Evolutionary conservation across 2,888 invertebrate species (phyloP), one percentile per base, ranked within the genome.

Genomic region (Temnothorax unifasciatus): DNA sequence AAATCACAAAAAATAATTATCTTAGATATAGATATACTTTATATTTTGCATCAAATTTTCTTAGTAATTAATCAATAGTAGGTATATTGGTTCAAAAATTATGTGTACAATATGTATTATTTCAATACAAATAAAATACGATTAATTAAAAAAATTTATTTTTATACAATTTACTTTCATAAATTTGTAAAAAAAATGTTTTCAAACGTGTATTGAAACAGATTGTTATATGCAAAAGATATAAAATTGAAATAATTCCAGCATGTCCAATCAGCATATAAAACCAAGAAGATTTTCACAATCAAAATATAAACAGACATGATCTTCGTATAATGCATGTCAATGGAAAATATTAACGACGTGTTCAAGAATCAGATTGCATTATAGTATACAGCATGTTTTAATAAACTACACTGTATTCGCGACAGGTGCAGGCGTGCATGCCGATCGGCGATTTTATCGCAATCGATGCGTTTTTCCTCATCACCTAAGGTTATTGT

Each of bases 401-500:
- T 13, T n/a, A 41, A 38, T 11, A n/a, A 61, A 25, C 5, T 57
- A 41, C 41, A 38, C 11, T 61, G 8, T 75, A 75, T 61, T 75
- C 34, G 47, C 29, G 41, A 50, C 29, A 74, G 0, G 47, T 63
- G 6, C 61, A 0, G 15, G 1, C 25, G 11, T 15, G 34, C 38
- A 63, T 63, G 15, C 18, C 38, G 25, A 64, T 52, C 13, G 64
- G 41, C 18, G 38, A 54, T 66, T 64, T 64, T 64, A 34, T 64
- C 54, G 52, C 21, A 63, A 52, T 18, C 64, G 25, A 25, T 21
- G 38, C 34, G 18, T 54, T 76, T 66, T 76, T 76, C 5, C 64
- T 54, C 54, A 54, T 76, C 41, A 18, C 18, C 25, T 64, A 38
- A 76, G 54, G 71, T 81, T 81, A 61, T 59, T 81, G 69, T 71